Conservation (phyloP, 2,888 invertebrate species). For the Acronicta leporina region DNA sequence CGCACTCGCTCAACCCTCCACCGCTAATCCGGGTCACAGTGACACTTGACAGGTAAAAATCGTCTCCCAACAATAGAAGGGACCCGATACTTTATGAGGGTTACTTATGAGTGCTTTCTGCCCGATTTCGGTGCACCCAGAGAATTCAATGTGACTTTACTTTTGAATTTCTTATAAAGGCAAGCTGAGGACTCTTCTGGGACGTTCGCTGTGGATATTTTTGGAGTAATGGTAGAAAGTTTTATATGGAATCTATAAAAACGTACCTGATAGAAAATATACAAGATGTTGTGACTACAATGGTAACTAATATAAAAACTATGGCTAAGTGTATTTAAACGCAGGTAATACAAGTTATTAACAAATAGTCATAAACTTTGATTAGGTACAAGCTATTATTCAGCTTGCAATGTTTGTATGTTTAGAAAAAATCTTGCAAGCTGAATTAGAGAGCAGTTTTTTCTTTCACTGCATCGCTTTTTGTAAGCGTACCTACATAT, state of each 20-base stretch:
- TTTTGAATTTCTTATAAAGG: slow-evolving; percentile 38
- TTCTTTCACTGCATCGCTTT: slow-evolving; percentile 11
- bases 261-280: background rate
- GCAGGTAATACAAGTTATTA: too few species aligned
- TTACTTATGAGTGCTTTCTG: slow-evolving; percentile 63
- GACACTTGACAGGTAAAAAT: slow-evolving; percentile 70
- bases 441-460: too few species aligned
- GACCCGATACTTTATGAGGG: slow-evolving; percentile 64
- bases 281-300: background rate
- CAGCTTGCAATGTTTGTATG: too few species aligned
- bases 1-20: slow-evolving; percentile 56
- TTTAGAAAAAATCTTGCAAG: too few species aligned
- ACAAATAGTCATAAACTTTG: too few species aligned
- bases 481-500: slow-evolving; percentile 5
- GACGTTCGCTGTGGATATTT: slow-evolving; percentile 11
- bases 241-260: slow-evolving; percentile 1
- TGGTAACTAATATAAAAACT: too few species aligned
- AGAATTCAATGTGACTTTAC: slow-evolving; percentile 52
- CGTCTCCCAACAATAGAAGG: slow-evolving; percentile 63
- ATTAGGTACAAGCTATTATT: too few species aligned
- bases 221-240: slow-evolving; percentile 10
- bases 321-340: too few species aligned
- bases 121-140: slow-evolving; percentile 49
- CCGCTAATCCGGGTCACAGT: slow-evolving; percentile 64
- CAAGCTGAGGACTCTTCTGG: slow-evolving; percentile 6